Base-by-base conservation (phyloP, 2,113 vertebrate species). In the Tychaedon coryphoeus region DNA sequence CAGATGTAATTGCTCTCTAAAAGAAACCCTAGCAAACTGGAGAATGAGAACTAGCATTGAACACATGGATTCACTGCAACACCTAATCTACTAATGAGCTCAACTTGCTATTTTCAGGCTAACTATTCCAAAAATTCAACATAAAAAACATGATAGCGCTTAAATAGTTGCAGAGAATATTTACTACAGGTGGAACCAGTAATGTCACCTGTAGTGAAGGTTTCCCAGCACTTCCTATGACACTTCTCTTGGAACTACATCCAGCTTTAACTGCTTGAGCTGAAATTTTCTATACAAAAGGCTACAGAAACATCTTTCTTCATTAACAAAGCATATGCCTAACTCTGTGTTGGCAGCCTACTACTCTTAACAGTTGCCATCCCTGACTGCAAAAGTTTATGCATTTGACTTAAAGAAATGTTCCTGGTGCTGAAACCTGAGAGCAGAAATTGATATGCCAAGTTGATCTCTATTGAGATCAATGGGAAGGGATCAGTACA, bases 11-110 rank as follows among this genome's bases (percentile, higher is more conserved):
- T 99, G 98, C 98, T 98, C 96, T 98, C 98, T 97, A 97, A 97
- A 97, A 99, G 98, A 98, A 99, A 98, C 97, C 97, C 90, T 97
- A 98, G 98, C 97, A 97, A 98, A 96, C 98, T 89, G 96, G 94
- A 96, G 96, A 97, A 95, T 82, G 91, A 98, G 98, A 97, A 96
- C 93, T 95, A 91, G 93, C 95, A 97, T 96, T 94, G 96, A 98
- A 98, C 97, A 98, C 97, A 97, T 92, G 97, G 97, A 98, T 98
- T 98, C 98, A 98, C 98, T 98, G 98, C 98, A 98, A 98, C 97
- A 98, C 98, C 98, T 98, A 98, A 99, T 99, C 98, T 98, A 97
- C 98, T 99, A 99, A 99, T 98, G 98, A 99, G 98, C 98, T 98
- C 97, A 88, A 97, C 84, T 96, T 97, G 98, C 97, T 99, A 98